Evolutionary conservation across 1,140 invertebrate genomes (phyloP).

Genomic region (Drosophila subpulchrella): DNA sequence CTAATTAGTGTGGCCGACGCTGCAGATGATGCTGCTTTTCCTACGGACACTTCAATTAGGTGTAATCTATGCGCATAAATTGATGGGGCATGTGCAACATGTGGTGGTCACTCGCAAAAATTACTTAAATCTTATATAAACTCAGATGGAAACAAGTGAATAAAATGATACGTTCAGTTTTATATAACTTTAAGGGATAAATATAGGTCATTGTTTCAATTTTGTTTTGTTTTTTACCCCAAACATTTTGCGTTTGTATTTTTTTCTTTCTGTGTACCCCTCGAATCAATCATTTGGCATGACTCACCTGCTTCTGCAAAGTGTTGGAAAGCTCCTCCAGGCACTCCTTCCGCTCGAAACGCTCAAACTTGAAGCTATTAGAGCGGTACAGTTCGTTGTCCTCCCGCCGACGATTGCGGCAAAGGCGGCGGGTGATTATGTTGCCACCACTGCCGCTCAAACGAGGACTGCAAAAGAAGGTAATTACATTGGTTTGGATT

Average conservation of each 20-base stretch:
- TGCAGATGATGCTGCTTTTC: constrained; percentile 4
- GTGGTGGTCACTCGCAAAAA: constrained; percentile 26
- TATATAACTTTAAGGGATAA: no score
- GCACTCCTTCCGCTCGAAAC: constrained; percentile 89
- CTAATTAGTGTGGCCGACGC: constrained; percentile 49
- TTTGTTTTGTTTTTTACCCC: no score
- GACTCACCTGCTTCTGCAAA: constrained; percentile 86
- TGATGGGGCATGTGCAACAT: constrained; percentile 61
- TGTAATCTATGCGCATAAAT: constrained; percentile 78
- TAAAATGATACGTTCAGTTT: no score
- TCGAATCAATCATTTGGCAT: neutral
- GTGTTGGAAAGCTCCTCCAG: constrained; percentile 85
- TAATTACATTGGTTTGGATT: neutral
- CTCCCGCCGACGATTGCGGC: constrained; percentile 87
- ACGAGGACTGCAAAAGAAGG: constrained; percentile 50
- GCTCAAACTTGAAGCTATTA: constrained; percentile 93
- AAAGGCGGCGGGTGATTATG: constrained; percentile 88
- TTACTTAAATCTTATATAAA: neutral
- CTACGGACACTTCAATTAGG: constrained; percentile 53
- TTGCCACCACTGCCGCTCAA: constrained; percentile 76
- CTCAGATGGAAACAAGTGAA: no score
- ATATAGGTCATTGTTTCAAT: no score
- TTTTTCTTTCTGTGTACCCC: neutral
- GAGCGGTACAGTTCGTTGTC: constrained; percentile 93
- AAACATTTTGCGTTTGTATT: no score